A percentile compares a stretch with the other conserved stretches of the same genome.
Conservation (phyloP, 2,888 invertebrate species). For the Drosophila bunnanda region DNA sequence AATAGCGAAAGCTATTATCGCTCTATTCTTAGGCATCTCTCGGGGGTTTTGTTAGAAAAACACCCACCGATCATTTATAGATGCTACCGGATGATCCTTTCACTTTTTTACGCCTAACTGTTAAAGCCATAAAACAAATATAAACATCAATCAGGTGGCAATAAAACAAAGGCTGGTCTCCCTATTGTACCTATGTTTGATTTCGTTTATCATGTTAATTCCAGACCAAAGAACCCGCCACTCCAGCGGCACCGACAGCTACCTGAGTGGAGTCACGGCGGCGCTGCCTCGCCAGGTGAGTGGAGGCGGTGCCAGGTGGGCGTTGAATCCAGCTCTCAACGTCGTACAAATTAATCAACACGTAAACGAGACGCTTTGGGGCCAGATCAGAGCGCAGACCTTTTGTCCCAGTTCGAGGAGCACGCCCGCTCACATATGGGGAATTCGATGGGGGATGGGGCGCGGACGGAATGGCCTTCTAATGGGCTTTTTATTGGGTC, state of each 20-base stretch:
- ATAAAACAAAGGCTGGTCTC: conserved; percentile 46
- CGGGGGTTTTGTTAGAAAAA: conserved; percentile 23
- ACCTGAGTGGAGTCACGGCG: conserved; percentile 49
- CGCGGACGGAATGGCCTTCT: conserved; percentile 47
- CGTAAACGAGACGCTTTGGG: conserved; percentile 55
- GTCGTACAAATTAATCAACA: conserved; percentile 76
- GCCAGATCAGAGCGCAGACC: conserved; percentile 46
- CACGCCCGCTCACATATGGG: conserved; percentile 64
- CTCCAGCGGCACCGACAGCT: conserved; percentile 38
- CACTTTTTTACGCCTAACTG: conserved; percentile 67
- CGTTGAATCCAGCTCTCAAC: conserved; percentile 55
- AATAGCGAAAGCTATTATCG: conserved; percentile 60
- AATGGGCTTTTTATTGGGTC: conserved; percentile 77
- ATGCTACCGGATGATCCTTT: conserved; percentile 66
- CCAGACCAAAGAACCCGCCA: conserved; percentile 54
- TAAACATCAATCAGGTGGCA: conserved; percentile 67
- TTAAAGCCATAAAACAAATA: conserved; percentile 32
- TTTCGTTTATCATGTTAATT: conserved; percentile 55
- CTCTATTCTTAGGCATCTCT: conserved; percentile 23
- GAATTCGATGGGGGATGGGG: conserved; percentile 5
- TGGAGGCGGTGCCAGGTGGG: conserved; percentile 57
- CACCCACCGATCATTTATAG: conserved; percentile 53
- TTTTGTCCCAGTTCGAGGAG: conserved; percentile 68
- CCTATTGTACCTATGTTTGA: conserved; percentile 12
- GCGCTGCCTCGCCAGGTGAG: conserved; percentile 1